Conservation (phyloP, 2,888 invertebrate species). For the Heliconius erato region DNA sequence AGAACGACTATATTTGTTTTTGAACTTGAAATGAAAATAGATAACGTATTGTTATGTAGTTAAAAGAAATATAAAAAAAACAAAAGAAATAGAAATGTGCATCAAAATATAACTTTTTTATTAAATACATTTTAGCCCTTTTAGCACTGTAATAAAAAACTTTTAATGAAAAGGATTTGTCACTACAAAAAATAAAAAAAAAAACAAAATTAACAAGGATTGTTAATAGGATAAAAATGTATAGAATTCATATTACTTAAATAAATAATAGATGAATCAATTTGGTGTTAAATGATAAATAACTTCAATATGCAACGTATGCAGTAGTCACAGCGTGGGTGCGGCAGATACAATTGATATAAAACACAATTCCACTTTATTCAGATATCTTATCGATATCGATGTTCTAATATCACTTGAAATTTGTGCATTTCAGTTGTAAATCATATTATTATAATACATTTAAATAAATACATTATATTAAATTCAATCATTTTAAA, state of each 20-base stretch:
- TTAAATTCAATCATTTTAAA: too few species aligned
- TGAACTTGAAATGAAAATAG: not conserved
- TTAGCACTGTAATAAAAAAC: too few species aligned
- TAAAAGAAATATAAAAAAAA: not conserved
- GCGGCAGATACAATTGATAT: conserved; percentile 13
- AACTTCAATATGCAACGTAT: not conserved
- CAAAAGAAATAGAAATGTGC: not conserved
- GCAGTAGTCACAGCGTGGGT: conserved; percentile 4
- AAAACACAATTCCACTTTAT: not conserved
- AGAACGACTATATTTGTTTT: not conserved
- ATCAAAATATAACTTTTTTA: not conserved
- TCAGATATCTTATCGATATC: conserved; percentile 7
- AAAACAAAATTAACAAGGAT: too few species aligned
- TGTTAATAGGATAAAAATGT: too few species aligned
- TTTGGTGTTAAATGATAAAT: not conserved
- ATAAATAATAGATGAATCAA: not conserved
- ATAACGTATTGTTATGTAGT: not conserved
- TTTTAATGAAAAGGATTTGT: too few species aligned
- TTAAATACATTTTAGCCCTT: too few species aligned
- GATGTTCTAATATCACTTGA: not conserved
- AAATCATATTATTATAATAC: not conserved
- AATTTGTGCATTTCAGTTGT: conserved; percentile 14
- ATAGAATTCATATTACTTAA: too few species aligned
- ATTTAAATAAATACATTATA: not conserved
- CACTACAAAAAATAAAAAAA: too few species aligned